Conservation (phyloP, 2,888 invertebrate genomes). For the Merodon equestris region DNA sequence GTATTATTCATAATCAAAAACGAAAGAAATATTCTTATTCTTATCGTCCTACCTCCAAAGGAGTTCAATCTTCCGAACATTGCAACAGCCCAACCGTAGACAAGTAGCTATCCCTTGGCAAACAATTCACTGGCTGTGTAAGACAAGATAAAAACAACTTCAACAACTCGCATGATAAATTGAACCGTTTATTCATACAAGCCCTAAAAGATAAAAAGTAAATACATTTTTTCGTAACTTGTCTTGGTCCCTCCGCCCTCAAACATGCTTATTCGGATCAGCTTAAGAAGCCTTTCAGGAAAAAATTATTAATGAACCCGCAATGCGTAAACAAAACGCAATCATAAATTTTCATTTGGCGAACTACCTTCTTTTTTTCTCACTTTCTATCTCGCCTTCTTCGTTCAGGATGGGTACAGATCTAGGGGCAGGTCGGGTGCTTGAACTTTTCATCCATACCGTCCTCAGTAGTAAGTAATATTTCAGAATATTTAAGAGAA, state of each 20-base stretch:
- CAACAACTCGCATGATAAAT: slow-evolving; percentile 55
- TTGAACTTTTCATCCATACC: neutral
- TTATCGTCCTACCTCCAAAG: too few species aligned
- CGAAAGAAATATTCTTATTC: too few species aligned
- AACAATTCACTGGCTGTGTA: neutral
- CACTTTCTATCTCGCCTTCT: slow-evolving; percentile 10
- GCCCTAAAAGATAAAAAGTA: slow-evolving; percentile 39
- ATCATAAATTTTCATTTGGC: slow-evolving; percentile 65
- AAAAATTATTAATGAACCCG: slow-evolving; percentile 59
- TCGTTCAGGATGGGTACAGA: neutral
- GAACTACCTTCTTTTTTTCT: slow-evolving; percentile 46
- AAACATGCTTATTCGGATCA: slow-evolving; percentile 32
- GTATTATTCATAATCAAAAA: too few species aligned
- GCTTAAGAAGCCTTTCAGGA: slow-evolving; percentile 43
- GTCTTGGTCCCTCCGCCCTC: too few species aligned
- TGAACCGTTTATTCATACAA: slow-evolving; percentile 52
- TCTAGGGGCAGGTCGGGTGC: neutral
- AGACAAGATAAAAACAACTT: slow-evolving; percentile 27
- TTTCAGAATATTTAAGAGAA: slow-evolving; percentile 47
- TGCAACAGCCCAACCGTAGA: too few species aligned
- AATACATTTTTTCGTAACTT: slow-evolving; percentile 31
- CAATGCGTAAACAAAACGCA: slow-evolving; percentile 65
- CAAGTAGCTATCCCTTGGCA: too few species aligned
- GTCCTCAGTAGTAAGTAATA: slow-evolving; percentile 20
- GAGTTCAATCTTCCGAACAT: too few species aligned